A percentile compares a stretch with the other conserved stretches of the same genome.
These are phyloP conservation scores for Tangara arthus DNA, from an alignment of 2,797 vertebrate genomes.

Conservation along the genomic window DNA sequence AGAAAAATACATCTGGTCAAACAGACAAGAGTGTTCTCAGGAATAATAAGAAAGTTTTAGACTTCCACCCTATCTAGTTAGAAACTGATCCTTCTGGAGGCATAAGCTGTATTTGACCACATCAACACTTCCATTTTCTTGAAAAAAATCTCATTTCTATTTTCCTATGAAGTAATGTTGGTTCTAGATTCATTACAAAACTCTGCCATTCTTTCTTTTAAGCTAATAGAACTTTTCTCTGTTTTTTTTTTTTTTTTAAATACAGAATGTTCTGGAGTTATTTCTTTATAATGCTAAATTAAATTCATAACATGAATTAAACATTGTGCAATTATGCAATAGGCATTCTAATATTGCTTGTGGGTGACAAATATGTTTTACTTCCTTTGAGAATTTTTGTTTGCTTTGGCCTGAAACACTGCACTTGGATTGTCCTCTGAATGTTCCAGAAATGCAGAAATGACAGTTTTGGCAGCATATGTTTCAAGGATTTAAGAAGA, in stretches of 20 bases:
- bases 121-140: neutral
- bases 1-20: neutral
- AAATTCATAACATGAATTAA: neutral
- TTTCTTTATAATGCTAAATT: neutral
- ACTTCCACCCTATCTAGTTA: accelerated
- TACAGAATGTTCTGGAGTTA: neutral
- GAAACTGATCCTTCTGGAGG: neutral
- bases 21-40: accelerated
- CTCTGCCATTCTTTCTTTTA: neutral
- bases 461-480: neutral
- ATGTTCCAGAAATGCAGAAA: neutral
- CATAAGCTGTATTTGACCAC: neutral
- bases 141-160: neutral
- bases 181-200: neutral
- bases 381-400: neutral
- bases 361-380: neutral
- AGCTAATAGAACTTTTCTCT: neutral
- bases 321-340: neutral
- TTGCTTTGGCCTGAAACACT: neutral
- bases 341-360: neutral
- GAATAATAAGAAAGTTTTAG: neutral
- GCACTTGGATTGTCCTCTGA: neutral
- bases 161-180: neutral
- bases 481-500: neutral
- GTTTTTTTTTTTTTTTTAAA: neutral